These are phyloP conservation scores for Fabriciana adippe DNA, from an alignment of 2,888 invertebrate genomes.

Conservation along the genomic window DNA sequence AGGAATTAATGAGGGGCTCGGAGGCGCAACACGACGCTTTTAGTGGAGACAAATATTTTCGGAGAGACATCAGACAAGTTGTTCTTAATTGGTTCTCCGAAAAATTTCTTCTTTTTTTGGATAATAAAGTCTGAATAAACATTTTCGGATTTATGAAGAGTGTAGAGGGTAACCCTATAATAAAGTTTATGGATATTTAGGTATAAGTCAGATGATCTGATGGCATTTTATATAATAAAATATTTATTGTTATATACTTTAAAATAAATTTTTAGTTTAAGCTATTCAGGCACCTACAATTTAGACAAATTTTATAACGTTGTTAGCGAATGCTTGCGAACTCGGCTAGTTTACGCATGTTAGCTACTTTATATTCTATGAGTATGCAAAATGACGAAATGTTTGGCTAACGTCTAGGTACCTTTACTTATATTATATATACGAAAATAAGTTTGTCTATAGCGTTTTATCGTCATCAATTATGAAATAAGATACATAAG, in stretches of 20 bases:
- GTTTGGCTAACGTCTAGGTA: too few species aligned
- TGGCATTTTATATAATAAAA: background rate
- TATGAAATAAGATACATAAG: too few species aligned
- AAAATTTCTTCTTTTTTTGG: conserved; percentile 38
- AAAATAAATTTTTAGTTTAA: background rate
- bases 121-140: conserved; percentile 21
- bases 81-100: conserved; percentile 59
- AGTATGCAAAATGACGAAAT: conserved; percentile 28
- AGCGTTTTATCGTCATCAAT: too few species aligned
- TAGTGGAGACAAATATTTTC: conserved; percentile 43
- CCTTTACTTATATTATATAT: too few species aligned
- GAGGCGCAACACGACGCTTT: conserved; percentile 49
- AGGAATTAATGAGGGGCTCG: conserved; percentile 61
- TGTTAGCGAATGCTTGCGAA: conserved; percentile 56
- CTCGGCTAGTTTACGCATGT: conserved; percentile 43
- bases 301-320: conserved; percentile 49
- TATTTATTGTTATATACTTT: background rate
- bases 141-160: conserved; percentile 6
- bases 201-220: background rate
- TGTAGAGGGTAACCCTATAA: background rate
- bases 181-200: conserved; percentile 10
- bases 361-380: conserved; percentile 57
- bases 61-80: conserved; percentile 45
- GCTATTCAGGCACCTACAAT: conserved; percentile 22
- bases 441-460: too few species aligned